Percentiles rank a stretch among this genome's conserved stretches.
Evolutionary conservation across 1,140 invertebrate genomes (phyloP).

Genomic region (Tetramorium parvispinum): DNA sequence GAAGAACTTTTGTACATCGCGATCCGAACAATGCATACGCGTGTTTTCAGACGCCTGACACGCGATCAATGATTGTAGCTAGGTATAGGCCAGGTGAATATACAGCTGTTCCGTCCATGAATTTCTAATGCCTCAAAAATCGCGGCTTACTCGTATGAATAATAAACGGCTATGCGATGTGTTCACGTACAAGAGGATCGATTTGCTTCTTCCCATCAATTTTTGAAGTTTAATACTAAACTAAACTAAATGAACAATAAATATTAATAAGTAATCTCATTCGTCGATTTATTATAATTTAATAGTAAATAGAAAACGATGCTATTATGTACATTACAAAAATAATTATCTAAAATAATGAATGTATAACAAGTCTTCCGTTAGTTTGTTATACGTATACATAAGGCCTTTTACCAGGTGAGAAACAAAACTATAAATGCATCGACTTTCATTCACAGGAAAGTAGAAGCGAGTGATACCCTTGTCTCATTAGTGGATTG

Average conservation of each 20-base stretch:
- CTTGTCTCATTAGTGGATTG: slow-evolving; percentile 65
- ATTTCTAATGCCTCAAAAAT: slow-evolving; percentile 61
- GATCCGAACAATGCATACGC: slow-evolving; percentile 37
- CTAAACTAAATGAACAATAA: neutral
- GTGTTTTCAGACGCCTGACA: slow-evolving; percentile 51
- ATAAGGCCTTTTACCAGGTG: slow-evolving; percentile 7
- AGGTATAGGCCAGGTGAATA: slow-evolving; percentile 63
- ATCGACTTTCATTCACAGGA: slow-evolving; percentile 31
- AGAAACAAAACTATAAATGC: neutral
- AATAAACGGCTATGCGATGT: slow-evolving; percentile 43
- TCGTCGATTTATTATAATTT: slow-evolving; percentile 4
- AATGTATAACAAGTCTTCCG: neutral
- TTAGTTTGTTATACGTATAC: neutral
- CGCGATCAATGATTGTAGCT: slow-evolving; percentile 56
- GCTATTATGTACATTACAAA: neutral
- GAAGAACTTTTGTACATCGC: slow-evolving; percentile 45
- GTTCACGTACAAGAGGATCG: neutral
- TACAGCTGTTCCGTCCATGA: slow-evolving; percentile 60
- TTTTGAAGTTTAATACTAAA: neutral
- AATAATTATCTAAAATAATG: neutral
- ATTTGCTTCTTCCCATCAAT: neutral
- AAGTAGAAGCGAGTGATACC: slow-evolving; percentile 51
- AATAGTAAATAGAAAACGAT: neutral
- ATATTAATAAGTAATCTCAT: neutral
- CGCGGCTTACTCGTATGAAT: slow-evolving; percentile 47